phyloP scores from a whole-genome alignment of 2,888 invertebrate species.

The Colletes collaris region DNA sequence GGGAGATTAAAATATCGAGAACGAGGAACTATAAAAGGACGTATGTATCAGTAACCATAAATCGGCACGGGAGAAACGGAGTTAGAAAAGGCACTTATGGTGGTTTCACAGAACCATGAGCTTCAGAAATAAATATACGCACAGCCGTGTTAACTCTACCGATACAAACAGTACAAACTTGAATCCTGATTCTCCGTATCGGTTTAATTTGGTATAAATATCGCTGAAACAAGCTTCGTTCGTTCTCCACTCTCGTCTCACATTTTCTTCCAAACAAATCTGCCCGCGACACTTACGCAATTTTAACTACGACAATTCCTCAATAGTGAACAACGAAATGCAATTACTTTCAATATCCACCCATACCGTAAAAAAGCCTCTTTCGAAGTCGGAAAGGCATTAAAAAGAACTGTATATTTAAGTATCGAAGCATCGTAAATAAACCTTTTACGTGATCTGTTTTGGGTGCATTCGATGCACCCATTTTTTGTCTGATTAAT shows the following conservation, averaged over 20 bases:
- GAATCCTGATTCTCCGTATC: neutral
- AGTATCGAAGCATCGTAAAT: constrained; percentile 50
- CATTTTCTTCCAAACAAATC: constrained; percentile 27
- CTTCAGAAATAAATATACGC: too few relatives aligned
- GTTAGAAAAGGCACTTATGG: too few relatives aligned
- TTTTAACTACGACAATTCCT: constrained; percentile 39
- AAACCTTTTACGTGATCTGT: constrained; percentile 29
- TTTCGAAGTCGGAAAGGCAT: constrained; percentile 25
- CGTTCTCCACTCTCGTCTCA: constrained; percentile 17
- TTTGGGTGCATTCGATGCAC: constrained; percentile 27
- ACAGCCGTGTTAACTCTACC: too few relatives aligned
- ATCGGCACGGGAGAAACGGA: too few relatives aligned
- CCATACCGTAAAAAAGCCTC: constrained; percentile 26
- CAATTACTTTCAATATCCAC: constrained; percentile 6
- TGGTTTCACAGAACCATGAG: too few relatives aligned
- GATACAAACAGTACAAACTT: neutral
- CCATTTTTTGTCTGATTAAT: constrained; percentile 14
- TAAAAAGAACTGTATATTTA: constrained; percentile 36
- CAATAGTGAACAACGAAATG: constrained; percentile 36
- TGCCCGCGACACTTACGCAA: constrained; percentile 33
- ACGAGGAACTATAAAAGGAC: too few relatives aligned
- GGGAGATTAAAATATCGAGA: too few relatives aligned
- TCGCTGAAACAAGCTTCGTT: constrained; percentile 2
- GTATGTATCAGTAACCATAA: too few relatives aligned
- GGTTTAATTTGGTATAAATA: neutral